Evolutionary conservation across 2,797 vertebrate genomes (phyloP).

Genomic region (Allobates femoralis): DNA sequence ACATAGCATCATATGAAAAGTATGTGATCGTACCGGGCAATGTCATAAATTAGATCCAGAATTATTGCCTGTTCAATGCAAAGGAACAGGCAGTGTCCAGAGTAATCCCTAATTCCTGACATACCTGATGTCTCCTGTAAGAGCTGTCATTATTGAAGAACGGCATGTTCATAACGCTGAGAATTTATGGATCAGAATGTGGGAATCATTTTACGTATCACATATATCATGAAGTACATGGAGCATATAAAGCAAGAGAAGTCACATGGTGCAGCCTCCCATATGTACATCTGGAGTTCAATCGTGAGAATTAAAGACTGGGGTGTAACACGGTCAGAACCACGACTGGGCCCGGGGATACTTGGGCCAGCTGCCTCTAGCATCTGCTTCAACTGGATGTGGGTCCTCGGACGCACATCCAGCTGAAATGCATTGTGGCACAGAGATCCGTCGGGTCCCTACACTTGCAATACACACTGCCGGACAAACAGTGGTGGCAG

Average conservation of each 20-base stretch:
- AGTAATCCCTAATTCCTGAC: slow-evolving; percentile 27
- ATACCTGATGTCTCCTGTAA: slow-evolving; percentile 20
- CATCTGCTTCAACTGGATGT: too few relatives aligned
- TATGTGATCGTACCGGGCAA: background rate
- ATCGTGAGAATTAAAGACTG: background rate
- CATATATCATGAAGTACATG: background rate
- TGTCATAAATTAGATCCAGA: slow-evolving; percentile 8
- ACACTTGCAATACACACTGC: too few relatives aligned
- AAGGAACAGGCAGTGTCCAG: background rate
- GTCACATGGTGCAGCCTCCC: background rate
- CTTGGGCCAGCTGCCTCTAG: too few relatives aligned
- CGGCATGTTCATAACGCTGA: too few relatives aligned
- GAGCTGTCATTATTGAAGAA: background rate
- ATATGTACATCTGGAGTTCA: background rate
- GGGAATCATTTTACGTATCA: background rate
- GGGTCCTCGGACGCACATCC: too few relatives aligned
- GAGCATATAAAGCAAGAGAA: background rate
- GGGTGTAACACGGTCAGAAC: too few relatives aligned
- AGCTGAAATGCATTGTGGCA: too few relatives aligned
- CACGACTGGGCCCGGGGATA: too few relatives aligned
- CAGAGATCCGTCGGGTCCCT: too few relatives aligned
- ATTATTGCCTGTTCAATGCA: slow-evolving; percentile 25
- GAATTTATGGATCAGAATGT: background rate
- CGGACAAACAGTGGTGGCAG: too few relatives aligned
- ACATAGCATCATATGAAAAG: background rate